A percentile compares a stretch with the other conserved stretches of the same genome.
Evolutionary conservation across 2,888 invertebrate genomes (phyloP).

Genomic region (Nomada ferruginata): DNA sequence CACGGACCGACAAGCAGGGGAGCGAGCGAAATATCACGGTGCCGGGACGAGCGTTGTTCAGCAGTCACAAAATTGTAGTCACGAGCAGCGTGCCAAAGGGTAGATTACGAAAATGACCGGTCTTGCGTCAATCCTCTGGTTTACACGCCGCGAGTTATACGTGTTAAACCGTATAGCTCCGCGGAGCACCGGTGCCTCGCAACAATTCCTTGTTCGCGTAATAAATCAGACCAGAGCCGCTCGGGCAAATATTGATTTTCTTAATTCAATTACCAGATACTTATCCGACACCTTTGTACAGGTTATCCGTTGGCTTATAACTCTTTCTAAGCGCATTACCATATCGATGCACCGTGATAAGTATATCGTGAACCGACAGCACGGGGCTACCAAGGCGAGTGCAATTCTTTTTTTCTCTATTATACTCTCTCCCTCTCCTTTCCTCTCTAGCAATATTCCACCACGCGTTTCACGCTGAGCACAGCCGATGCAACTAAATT

Average conservation of each 20-base stretch:
- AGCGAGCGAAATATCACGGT: constrained; percentile 30
- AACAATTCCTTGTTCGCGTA: constrained; percentile 63
- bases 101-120: constrained; percentile 69
- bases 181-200: constrained; percentile 22
- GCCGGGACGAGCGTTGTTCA: constrained; percentile 5
- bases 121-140: constrained; percentile 60
- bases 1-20: not conserved
- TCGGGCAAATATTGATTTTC: constrained; percentile 62
- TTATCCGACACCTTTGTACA: constrained; percentile 42
- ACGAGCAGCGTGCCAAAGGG: constrained; percentile 54
- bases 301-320: constrained; percentile 56
- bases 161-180: constrained; percentile 51
- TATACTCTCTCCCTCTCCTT: too few species aligned
- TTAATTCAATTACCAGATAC: constrained; percentile 65
- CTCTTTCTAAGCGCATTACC: constrained; percentile 49
- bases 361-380: constrained; percentile 29
- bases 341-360: constrained; percentile 52
- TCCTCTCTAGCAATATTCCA: too few species aligned
- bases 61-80: constrained; percentile 49
- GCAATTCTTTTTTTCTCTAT: not conserved
- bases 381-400: not conserved
- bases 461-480: not conserved
- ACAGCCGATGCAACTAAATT: not conserved
- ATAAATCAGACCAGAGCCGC: constrained; percentile 59
- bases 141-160: constrained; percentile 64